Evolutionary conservation across 1,140 invertebrate genomes (phyloP), one percentile per base, ranked within the genome.

Genomic region (Drosophila orena): DNA sequence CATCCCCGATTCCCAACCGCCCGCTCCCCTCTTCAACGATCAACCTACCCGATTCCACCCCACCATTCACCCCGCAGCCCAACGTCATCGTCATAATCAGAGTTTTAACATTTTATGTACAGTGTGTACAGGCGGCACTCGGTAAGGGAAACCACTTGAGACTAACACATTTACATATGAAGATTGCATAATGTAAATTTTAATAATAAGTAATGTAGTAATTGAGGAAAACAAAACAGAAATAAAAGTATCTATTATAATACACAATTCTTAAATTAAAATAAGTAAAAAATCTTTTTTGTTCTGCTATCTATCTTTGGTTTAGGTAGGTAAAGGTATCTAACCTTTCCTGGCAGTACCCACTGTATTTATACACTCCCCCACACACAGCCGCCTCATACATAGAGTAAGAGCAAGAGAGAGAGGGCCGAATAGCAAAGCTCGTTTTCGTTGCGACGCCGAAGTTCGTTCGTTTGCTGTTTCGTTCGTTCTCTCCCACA

Each of bases 31-130:
- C 15, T 20, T 15, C 42, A 8, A 15, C 17, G 3, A 1, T 4
- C 42, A 5, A 12, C 15, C 35, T 43, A 58, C 47, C 43, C 44
- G 37, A 49, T 34, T 5, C n/a, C 47, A 50, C 49, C 30, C 74
- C 81, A 43, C 49, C 37, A 24, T 44, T 35, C 52, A 30, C 61
- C 68, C 55, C 71, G 61, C 57, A 66, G 42, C 60, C 74, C 64
- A 75, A 78, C 83, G 72, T 57, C 84, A 62, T 89, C 85, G 84
- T 89, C 85, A 90, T 89, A 90, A 84, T 89, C 84, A 89, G 84
- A 89, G 84, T 89, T 89, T 89, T 89, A 89, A 89, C 84, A 89
- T 89, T 89, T 89, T 89, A 89, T 84, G 58, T 89, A 90, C 84
- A 89, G 79, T 70, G 58, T 15, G 50, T 12, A 81, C 83, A 88